phyloP scores from a whole-genome alignment of 2,888 invertebrate genomes.

The Cephus rjabovi region DNA sequence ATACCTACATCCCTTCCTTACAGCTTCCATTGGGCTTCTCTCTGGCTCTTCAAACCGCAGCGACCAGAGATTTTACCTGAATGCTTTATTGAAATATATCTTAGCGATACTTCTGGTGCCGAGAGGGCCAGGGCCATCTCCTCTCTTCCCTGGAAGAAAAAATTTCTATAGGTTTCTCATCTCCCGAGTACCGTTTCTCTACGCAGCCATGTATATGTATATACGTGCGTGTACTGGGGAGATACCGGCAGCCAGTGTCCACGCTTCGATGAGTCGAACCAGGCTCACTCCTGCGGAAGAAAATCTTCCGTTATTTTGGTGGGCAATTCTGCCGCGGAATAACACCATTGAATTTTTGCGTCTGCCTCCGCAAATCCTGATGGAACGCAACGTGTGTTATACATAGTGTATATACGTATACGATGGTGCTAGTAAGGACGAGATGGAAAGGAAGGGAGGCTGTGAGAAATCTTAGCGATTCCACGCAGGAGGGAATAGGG shows the following conservation, averaged over 20 bases:
- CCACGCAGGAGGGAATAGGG: not conserved
- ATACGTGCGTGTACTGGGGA: constrained; percentile 17
- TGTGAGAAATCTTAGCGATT: not conserved
- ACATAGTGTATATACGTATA: not conserved
- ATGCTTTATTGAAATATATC: constrained; percentile 43
- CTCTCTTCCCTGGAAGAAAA: constrained; percentile 3
- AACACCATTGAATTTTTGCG: not conserved
- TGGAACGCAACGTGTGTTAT: not conserved
- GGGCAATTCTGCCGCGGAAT: not conserved
- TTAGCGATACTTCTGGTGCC: constrained; percentile 28
- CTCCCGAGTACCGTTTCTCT: not conserved
- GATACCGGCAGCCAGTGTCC: constrained; percentile 21
- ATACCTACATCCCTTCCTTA: constrained; percentile 20
- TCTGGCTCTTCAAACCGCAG: constrained; percentile 30
- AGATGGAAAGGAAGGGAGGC: not conserved
- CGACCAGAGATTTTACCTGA: constrained; percentile 34
- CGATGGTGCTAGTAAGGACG: not conserved
- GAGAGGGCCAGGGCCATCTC: not conserved
- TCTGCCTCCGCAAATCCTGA: not conserved
- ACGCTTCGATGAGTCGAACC: constrained; percentile 17
- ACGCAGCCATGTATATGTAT: constrained; percentile 12
- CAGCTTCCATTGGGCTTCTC: not conserved
- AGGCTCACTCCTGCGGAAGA: not conserved
- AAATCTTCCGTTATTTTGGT: constrained; percentile 1
- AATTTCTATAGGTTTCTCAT: constrained; percentile 12